Evolutionary conservation across 2,113 vertebrate species (phyloP).

Genomic region (Turnix velox): DNA sequence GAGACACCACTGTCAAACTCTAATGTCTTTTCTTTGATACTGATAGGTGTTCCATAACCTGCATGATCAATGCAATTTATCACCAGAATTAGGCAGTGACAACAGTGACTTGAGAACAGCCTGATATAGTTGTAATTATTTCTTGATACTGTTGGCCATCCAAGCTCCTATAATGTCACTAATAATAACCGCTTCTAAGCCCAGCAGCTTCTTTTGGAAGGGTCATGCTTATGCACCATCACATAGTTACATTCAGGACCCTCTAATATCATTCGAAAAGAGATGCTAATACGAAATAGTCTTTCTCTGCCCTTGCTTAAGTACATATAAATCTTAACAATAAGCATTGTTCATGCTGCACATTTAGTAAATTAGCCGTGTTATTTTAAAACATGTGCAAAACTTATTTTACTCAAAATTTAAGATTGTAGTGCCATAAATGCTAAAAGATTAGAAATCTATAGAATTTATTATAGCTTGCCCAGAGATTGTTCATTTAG

Average conservation of each 20-base stretch:
- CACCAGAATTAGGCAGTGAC: slow-evolving; percentile 30
- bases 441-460: neutral
- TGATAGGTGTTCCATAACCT: slow-evolving; percentile 63
- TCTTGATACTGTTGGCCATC: neutral
- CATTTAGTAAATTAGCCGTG: neutral
- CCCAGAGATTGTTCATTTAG: neutral
- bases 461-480: slow-evolving; percentile 24
- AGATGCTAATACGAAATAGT: neutral
- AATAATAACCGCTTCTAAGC: neutral
- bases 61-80: slow-evolving; percentile 59
- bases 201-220: neutral
- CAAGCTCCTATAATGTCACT: slow-evolving; percentile 11
- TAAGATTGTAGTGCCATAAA: neutral
- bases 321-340: neutral
- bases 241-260: neutral
- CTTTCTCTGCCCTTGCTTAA: neutral
- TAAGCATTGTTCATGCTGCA: neutral
- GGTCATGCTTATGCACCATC: neutral
- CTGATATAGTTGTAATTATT: slow-evolving; percentile 47
- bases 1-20: slow-evolving; percentile 47
- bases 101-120: slow-evolving; percentile 37
- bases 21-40: slow-evolving; percentile 64
- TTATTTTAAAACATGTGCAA: slow-evolving; percentile 17
- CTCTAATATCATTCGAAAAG: neutral
- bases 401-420: neutral